Percentiles rank a stretch among this genome's conserved stretches.
Evolutionary conservation across 2,888 invertebrate genomes (phyloP).

Genomic region (Nomada ferruginata): DNA sequence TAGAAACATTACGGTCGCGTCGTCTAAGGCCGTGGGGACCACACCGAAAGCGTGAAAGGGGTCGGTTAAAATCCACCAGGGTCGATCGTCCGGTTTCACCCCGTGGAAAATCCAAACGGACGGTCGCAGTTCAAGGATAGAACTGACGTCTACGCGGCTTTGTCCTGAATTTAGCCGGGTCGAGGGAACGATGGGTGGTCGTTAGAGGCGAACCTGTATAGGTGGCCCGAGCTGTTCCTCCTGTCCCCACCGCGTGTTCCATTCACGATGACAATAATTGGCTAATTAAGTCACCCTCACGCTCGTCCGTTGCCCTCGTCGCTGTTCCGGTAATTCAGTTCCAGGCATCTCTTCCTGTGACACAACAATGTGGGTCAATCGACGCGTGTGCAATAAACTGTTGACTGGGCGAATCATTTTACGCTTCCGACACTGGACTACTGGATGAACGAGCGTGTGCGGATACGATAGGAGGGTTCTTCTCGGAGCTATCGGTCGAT

Average conservation of each 20-base stretch:
- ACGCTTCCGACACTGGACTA: constrained; percentile 41
- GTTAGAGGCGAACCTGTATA: constrained; percentile 33
- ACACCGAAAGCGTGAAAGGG: neutral
- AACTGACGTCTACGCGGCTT: constrained; percentile 62
- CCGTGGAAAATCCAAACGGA: constrained; percentile 36
- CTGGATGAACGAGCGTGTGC: neutral
- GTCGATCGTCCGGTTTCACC: neutral
- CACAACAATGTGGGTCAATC: constrained; percentile 69
- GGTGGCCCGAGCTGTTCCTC: neutral
- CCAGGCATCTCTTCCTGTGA: constrained; percentile 62
- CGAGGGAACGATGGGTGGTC: constrained; percentile 43
- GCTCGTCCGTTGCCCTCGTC: constrained; percentile 60
- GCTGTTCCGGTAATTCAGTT: constrained; percentile 66
- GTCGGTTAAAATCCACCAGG: neutral
- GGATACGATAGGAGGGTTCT: neutral
- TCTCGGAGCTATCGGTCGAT: constrained; percentile 8
- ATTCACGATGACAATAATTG: constrained; percentile 64
- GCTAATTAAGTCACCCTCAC: constrained; percentile 72
- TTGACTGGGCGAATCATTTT: constrained; percentile 56
- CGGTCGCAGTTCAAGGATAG: constrained; percentile 62
- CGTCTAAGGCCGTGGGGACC: neutral
- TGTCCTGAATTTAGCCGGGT: constrained; percentile 58
- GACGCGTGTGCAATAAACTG: constrained; percentile 64
- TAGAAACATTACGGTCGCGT: too few species aligned
- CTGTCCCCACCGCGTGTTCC: constrained; percentile 8